Evolutionary conservation across 2,888 invertebrate genomes (phyloP), one percentile per base, ranked within the genome.

Genomic region (Salpingus planirostris): DNA sequence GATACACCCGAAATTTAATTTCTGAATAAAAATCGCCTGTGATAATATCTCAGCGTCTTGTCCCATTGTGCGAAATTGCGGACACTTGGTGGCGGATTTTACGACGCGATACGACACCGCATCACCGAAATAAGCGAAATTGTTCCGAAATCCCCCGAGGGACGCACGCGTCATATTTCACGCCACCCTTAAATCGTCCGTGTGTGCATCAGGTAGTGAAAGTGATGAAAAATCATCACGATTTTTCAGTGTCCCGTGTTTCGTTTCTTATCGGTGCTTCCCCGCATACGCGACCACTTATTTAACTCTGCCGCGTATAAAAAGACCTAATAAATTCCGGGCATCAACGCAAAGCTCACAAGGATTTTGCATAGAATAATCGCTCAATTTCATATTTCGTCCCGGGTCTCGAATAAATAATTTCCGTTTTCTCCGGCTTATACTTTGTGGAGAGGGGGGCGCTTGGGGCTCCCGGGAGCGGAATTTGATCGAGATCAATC

Each of bases 171-270:
- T 25, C 18, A 18, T 25, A 25, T 25, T 25, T 31, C 21, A 18
- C 12, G 18, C 10, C 15, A 27, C 24, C 13, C 24, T 15, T 12
- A 24, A 10, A 4, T 23, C 10, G 7, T 23, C 24, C 24, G 8
- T 8, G 10, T 23, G 10, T 23, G 13, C 15, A 3, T 11, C 11
- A 24, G n/a, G 7, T 18, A 21, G n/a, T 30, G 27, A 3, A 27
- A 14, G 10, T 28, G 24, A n/a, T 30, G 27, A 38, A 40, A 40
- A 40, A 40, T 40, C 31, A 34, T 33, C 27, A 24, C 27, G 29
- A 40, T 38, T 26, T 31, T 31, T 40, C 40, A 40, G 23, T 28
- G 36, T 33, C 36, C 21, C 29, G 24, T n/a, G 26, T 21, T 18
- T 28, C 27, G 14, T 34, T 14, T 31, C 22, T 30, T 23, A 23